phyloP scores from a whole-genome alignment of 53 echinoderm and acorn worm species.

The Pentamera pediparva region DNA sequence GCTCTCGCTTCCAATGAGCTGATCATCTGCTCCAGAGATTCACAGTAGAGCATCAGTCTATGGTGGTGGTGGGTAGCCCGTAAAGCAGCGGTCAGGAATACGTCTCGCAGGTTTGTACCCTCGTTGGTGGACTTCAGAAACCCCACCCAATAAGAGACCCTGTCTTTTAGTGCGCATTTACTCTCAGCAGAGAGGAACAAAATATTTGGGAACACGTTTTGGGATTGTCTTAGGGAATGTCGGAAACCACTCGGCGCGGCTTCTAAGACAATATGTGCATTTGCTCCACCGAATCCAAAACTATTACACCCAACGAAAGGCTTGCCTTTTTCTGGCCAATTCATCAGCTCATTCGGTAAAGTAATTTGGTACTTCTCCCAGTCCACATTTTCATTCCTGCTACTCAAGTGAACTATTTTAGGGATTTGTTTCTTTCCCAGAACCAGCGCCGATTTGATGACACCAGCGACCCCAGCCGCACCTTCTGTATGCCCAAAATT shows the following conservation, averaged over 20 bases:
- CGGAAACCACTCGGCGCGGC: not conserved
- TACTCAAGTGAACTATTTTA: slow-evolving; percentile 20
- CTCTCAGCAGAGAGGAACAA: slow-evolving; percentile 31
- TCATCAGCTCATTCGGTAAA: not conserved
- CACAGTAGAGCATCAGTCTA: not conserved
- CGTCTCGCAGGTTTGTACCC: not conserved
- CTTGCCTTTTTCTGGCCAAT: slow-evolving; percentile 14
- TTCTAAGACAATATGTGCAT: slow-evolving; percentile 37
- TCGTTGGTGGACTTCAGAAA: not conserved
- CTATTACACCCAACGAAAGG: slow-evolving; percentile 25
- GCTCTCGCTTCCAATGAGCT: not conserved
- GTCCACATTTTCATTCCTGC: slow-evolving; percentile 4
- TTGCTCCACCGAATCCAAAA: slow-evolving; percentile 40
- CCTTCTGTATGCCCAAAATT: slow-evolving; percentile 31
- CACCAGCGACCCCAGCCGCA: slow-evolving; percentile 34
- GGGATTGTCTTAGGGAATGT: not conserved
- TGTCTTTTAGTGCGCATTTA: slow-evolving; percentile 9
- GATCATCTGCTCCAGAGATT: not conserved
- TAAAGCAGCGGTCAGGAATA: slow-evolving; percentile 17
- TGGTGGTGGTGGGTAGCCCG: slow-evolving; percentile 26
- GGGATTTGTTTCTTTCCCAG: slow-evolving; percentile 31
- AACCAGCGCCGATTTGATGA: slow-evolving; percentile 27
- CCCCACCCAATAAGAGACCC: slow-evolving; percentile 12
- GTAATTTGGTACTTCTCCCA: slow-evolving; percentile 6
- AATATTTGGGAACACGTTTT: not conserved